These are phyloP conservation scores for Calliopsis andreniformis DNA, from an alignment of 1,140 invertebrate species.

Conservation along the genomic window DNA sequence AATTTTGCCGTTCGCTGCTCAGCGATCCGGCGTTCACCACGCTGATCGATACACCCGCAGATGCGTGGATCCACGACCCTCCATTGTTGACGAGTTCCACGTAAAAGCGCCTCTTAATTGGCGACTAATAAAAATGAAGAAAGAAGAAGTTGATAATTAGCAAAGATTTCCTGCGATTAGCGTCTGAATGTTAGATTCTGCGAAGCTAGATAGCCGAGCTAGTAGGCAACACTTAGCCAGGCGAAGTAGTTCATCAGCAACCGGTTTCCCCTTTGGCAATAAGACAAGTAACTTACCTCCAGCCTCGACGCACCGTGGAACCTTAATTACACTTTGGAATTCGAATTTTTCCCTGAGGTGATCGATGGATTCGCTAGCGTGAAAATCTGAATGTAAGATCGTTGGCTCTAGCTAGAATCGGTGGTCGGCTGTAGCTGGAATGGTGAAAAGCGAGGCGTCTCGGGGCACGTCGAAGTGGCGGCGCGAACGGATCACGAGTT, in stretches of 20 bases:
- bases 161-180: no score
- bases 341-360: background rate
- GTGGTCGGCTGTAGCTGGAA: no score
- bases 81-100: background rate
- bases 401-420: no score
- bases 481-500: conserved; percentile 47
- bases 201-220: background rate
- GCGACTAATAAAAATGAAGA: no score
- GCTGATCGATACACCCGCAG: conserved; percentile 31
- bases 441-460: background rate
- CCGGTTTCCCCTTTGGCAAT: background rate
- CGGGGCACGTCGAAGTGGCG: background rate
- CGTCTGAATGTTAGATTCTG: no score
- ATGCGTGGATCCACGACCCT: conserved; percentile 21
- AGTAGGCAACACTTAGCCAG: background rate
- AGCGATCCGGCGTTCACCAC: conserved; percentile 15
- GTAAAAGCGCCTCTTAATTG: no score
- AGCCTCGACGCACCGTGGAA: background rate
- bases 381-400: background rate
- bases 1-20: conserved; percentile 34
- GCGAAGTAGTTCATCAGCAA: conserved; percentile 7
- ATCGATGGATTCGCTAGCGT: conserved; percentile 14
- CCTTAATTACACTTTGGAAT: conserved; percentile 8
- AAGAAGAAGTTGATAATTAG: no score
- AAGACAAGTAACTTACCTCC: background rate